phyloP scores from a whole-genome alignment of 2,113 vertebrate genomes.

The Hyperopisus bebe region DNA sequence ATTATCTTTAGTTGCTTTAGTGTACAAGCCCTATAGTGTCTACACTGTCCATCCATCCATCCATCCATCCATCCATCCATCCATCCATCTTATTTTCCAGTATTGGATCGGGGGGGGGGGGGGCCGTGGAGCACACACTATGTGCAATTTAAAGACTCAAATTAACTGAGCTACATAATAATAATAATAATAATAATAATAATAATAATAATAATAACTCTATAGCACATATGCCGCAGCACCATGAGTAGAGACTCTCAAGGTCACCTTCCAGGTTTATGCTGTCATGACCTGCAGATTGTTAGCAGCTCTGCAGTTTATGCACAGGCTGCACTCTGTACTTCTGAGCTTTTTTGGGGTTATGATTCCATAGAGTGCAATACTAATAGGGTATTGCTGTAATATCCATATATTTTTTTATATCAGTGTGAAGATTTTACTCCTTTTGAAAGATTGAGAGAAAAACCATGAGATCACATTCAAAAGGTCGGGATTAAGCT shows the following conservation, averaged over 20 bases:
- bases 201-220: background rate
- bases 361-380: background rate
- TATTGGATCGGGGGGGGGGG: no score
- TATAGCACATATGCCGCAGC: background rate
- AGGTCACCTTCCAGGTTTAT: background rate
- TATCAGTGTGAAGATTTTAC: background rate
- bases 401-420: background rate
- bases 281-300: background rate
- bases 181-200: background rate
- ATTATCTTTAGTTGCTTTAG: conserved; percentile 47
- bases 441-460: background rate
- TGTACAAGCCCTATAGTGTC: background rate
- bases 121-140: background rate
- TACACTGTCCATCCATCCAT: background rate
- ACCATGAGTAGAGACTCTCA: background rate
- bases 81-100: background rate
- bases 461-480: background rate
- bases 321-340: background rate
- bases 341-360: background rate
- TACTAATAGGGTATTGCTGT: background rate
- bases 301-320: background rate
- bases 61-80: background rate
- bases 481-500: background rate
- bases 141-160: background rate
- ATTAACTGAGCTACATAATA: background rate